phyloP scores from a whole-genome alignment of 2,797 vertebrate genomes.

The Streptopelia turtur region DNA sequence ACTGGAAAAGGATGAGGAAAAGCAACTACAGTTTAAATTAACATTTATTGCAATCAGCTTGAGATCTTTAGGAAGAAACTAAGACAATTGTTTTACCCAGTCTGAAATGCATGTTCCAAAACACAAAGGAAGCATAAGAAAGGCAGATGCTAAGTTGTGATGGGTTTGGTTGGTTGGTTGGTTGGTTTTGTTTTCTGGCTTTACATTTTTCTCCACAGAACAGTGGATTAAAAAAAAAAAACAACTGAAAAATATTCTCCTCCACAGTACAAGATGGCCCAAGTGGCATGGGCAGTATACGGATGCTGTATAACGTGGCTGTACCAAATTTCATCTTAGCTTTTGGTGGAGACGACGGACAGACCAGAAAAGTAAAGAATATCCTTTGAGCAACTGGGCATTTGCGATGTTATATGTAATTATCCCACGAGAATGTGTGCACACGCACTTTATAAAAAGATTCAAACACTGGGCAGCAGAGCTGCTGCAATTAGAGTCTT shows the following conservation, averaged over 20 bases:
- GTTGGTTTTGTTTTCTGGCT: no score
- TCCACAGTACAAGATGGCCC: background rate
- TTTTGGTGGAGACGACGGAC: background rate
- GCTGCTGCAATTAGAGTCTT: background rate
- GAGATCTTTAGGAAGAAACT: background rate
- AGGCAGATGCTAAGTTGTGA: background rate
- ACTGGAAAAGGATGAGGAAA: background rate
- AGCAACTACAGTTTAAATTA: background rate
- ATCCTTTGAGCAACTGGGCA: background rate
- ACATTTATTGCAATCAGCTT: background rate
- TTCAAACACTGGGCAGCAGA: background rate
- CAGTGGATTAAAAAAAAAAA: background rate
- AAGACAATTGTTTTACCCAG: background rate
- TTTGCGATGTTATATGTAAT: background rate
- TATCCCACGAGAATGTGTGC: background rate
- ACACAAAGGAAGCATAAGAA: background rate
- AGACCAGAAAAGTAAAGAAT: background rate
- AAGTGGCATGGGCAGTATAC: background rate
- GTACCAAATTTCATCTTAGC: background rate
- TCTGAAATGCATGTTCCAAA: background rate
- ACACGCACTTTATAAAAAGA: background rate
- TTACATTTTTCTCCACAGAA: background rate
- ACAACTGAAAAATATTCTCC: background rate
- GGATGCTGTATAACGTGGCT: background rate
- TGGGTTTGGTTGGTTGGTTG: no score